Base-by-base conservation (phyloP, 1,140 invertebrate species). In the Mycetomoellerius zeteki region DNA sequence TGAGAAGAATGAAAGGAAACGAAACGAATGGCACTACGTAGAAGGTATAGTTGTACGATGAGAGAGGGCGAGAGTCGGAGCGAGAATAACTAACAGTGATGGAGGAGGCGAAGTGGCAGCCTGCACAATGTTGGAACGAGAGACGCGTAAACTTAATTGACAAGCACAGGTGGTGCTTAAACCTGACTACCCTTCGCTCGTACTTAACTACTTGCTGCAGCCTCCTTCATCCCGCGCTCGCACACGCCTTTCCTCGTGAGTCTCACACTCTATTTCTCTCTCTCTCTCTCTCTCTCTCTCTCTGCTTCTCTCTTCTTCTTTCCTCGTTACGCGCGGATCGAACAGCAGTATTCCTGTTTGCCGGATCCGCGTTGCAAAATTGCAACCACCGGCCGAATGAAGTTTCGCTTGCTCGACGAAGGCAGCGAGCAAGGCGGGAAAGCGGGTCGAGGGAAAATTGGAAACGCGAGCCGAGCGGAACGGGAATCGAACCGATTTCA, bases 131-230 rank as follows among this genome's bases (percentile, higher is more conserved):
- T 85, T 81, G 92, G 91, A 88, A 88, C 90, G 91, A 89, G 88
- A 92, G 90, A 93, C 92, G 90, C 93, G 93, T 94, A 93, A 93
- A 94, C 93, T 93, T 94, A 94, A 94, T 94, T 93, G 93, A 93
- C 92, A 92, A 92, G 92, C 92, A 92, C 93, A 94, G 93, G 93
- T 94, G 93, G 91, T 92, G 93, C 92, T 93, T 93, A 90, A 93
- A 93, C 93, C 93, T 91, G 91, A 90, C 91, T 93, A 93, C 89
- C 89, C 91, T 93, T 89, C 87, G 88, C 90, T 91, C 90, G 89
- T 91, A 89, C 89, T 92, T 90, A 90, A 91, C 91, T 87, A 87
- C 90, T 88, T 81, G 81, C 78, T 91, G 65, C 67, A 71, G 67
- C 72, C 58, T 33, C 87, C 73, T 37, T 14, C 54, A 24, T n/a